phyloP scores from a whole-genome alignment of 2,113 vertebrate species.

The Thomomys bottae region DNA sequence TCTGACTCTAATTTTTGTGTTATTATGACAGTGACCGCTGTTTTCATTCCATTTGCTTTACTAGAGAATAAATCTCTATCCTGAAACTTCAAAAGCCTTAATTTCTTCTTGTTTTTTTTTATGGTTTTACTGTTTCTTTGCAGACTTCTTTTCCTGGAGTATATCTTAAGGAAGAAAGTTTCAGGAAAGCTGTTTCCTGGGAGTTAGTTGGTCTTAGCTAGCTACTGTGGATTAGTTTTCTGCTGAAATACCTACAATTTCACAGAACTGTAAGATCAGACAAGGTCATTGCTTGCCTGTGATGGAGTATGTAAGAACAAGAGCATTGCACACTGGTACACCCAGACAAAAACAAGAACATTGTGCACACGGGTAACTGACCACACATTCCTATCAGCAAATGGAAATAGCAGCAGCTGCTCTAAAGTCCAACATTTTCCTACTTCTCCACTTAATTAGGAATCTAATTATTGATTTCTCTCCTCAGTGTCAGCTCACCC shows the following conservation, averaged over 20 bases:
- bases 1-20: not conserved
- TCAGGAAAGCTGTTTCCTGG: not conserved
- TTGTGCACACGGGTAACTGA: not conserved
- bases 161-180: not conserved
- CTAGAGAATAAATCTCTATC: not conserved
- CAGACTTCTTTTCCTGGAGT: slow-evolving; percentile 6
- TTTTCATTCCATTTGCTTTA: not conserved
- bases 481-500: not conserved
- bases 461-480: not conserved
- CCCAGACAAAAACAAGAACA: not conserved
- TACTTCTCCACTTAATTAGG: not conserved
- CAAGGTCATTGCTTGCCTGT: not conserved
- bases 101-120: not conserved
- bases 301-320: not conserved
- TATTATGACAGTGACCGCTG: not conserved
- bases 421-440: not conserved
- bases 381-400: not conserved
- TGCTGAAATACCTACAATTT: slow-evolving; percentile 23
- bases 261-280: slow-evolving; percentile 42
- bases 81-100: not conserved
- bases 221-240: not conserved
- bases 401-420: not conserved
- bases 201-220: not conserved
- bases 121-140: not conserved
- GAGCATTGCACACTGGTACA: not conserved